Evolutionary conservation across 1,140 invertebrate species (phyloP).

Genomic region (Bombus waltoni): DNA sequence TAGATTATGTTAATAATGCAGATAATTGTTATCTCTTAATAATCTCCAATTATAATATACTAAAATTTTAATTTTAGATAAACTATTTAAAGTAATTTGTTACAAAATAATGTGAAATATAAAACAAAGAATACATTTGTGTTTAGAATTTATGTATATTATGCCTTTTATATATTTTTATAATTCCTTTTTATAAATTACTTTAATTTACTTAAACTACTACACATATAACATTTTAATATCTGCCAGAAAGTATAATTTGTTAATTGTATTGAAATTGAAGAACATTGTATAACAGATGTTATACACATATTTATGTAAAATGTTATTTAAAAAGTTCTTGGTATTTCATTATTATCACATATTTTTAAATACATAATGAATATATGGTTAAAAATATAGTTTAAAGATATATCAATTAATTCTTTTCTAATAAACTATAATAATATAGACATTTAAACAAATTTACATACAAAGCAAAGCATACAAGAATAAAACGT

Average conservation of each 20-base stretch:
- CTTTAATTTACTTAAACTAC: neutral
- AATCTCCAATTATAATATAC: neutral
- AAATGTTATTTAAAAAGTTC: conserved; percentile 33
- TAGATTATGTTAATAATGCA: neutral
- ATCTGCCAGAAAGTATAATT: neutral
- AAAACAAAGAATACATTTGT: neutral
- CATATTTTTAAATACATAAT: conserved; percentile 2
- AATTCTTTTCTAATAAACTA: conserved; percentile 10
- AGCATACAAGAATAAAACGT: conserved; percentile 76
- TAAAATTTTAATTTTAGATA: neutral
- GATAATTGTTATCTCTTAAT: conserved; percentile 1
- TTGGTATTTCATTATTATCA: neutral
- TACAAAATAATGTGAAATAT: neutral
- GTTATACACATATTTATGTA: neutral
- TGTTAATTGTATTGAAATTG: neutral
- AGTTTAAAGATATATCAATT: neutral
- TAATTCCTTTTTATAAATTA: neutral
- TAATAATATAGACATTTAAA: conserved; percentile 40
- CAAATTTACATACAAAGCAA: conserved; percentile 73
- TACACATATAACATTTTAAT: conserved; percentile 22
- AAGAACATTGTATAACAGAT: conserved; percentile 12
- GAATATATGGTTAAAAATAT: conserved; percentile 5
- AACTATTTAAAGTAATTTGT: neutral
- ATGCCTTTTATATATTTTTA: neutral
- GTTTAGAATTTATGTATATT: conserved; percentile 10